These are phyloP conservation scores for Dynastes grantii DNA, from an alignment of 2,888 invertebrate species.

Conservation along the genomic window DNA sequence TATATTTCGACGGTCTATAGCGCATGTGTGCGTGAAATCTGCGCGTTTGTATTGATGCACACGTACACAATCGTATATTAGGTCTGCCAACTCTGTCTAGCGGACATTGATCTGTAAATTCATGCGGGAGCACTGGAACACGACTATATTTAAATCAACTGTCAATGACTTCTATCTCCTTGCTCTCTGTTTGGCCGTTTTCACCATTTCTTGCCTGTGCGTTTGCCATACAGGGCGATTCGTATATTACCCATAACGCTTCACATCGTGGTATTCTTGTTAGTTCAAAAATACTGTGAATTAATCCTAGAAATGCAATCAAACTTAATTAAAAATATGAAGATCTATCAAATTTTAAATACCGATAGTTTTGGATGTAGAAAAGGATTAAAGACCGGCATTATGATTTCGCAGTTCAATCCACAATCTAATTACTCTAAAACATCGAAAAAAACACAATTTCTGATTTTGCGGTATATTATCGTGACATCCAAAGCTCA, in stretches of 20 bases:
- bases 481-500: too few relatives aligned
- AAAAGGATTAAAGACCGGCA: too few relatives aligned
- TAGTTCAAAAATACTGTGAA: too few relatives aligned
- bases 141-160: slow-evolving; percentile 63
- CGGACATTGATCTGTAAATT: slow-evolving; percentile 57
- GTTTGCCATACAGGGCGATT: slow-evolving; percentile 1
- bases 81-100: slow-evolving; percentile 59
- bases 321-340: too few relatives aligned
- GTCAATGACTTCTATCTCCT: slow-evolving; percentile 60
- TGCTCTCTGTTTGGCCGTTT: slow-evolving; percentile 48
- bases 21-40: neutral
- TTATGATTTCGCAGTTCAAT: too few relatives aligned
- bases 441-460: too few relatives aligned
- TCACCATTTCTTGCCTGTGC: slow-evolving; percentile 48
- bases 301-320: too few relatives aligned
- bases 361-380: too few relatives aligned
- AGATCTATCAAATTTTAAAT: too few relatives aligned
- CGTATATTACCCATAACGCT: neutral
- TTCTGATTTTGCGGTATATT: too few relatives aligned
- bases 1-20: slow-evolving; percentile 2
- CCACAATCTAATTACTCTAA: too few relatives aligned
- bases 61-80: slow-evolving; percentile 32
- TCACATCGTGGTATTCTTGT: too few relatives aligned
- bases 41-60: slow-evolving; percentile 5
- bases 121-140: slow-evolving; percentile 62